Evolutionary conservation across 2,888 invertebrate genomes (phyloP).

Genomic region (Clanis bilineata): DNA sequence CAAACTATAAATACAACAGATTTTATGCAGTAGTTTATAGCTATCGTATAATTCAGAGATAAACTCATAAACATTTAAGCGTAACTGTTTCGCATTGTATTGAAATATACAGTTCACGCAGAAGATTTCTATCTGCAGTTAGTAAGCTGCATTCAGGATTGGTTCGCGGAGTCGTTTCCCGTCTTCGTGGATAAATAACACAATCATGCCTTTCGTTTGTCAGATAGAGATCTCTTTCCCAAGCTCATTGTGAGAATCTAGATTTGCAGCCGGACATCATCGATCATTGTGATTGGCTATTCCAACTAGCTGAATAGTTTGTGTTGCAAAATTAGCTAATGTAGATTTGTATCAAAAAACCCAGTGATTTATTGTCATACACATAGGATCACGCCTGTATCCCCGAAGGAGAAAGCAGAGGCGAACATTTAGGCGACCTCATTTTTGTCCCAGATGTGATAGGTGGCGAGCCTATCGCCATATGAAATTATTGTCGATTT

Average conservation of each 20-base stretch:
- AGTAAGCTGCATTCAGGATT: constrained; percentile 10
- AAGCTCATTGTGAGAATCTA: constrained; percentile 12
- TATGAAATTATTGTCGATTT: too few relatives aligned
- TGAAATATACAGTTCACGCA: constrained; percentile 3
- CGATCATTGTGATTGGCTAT: background rate
- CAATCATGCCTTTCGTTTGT: constrained; percentile 5
- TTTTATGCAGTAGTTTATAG: background rate
- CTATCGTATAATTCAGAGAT: background rate
- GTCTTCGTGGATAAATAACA: constrained; percentile 1
- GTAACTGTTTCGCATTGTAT: background rate
- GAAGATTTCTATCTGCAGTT: constrained; percentile 7
- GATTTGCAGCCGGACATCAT: background rate
- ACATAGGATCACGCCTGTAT: too few relatives aligned
- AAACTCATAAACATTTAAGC: background rate
- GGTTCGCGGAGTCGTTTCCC: constrained; percentile 1
- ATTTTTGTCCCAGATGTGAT: too few relatives aligned
- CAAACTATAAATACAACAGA: background rate
- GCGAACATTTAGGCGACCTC: too few relatives aligned
- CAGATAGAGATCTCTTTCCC: constrained; percentile 6
- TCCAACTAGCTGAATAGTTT: background rate
- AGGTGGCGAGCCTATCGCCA: too few relatives aligned
- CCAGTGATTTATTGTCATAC: too few relatives aligned
- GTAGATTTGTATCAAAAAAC: too few relatives aligned
- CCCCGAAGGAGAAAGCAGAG: too few relatives aligned
- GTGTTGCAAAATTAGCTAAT: too few relatives aligned